A percentile compares a stretch with the other conserved stretches of the same genome.
phyloP scores from a whole-genome alignment of 1,140 invertebrate species.

The Drusus annulatus region DNA sequence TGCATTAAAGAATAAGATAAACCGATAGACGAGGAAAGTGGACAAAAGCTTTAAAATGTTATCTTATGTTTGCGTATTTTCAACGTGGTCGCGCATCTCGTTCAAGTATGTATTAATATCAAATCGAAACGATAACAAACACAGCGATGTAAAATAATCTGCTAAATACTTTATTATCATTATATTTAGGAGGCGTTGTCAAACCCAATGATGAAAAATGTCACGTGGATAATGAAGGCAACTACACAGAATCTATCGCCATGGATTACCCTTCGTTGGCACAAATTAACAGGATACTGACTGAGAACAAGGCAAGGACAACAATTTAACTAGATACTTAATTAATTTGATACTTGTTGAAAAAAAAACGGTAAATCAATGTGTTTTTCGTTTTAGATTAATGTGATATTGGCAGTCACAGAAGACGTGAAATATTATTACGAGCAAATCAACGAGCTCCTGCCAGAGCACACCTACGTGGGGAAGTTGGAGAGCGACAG shows the following conservation, averaged over 20 bases:
- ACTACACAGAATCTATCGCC: constrained; percentile 69
- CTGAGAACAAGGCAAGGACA: constrained; percentile 70
- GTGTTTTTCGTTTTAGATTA: constrained; percentile 65
- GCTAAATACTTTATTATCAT: background rate
- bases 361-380: background rate
- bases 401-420: constrained; percentile 76
- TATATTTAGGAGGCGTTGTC: constrained; percentile 67
- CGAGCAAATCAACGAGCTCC: constrained; percentile 68
- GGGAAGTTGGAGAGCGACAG: constrained; percentile 74
- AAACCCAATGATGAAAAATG: constrained; percentile 72
- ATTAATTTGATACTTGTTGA: background rate
- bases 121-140: no score
- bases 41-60: no score
- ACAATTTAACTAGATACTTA: no score
- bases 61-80: no score
- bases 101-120: no score
- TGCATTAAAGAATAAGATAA: no score
- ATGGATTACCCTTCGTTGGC: constrained; percentile 78
- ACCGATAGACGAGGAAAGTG: no score
- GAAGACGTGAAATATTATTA: constrained; percentile 71
- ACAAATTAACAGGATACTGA: constrained; percentile 73
- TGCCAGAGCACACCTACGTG: constrained; percentile 73
- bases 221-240: constrained; percentile 72
- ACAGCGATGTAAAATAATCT: background rate
- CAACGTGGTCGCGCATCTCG: no score